These are phyloP conservation scores for Tenthredo livida DNA, from an alignment of 2,888 invertebrate species.

Conservation along the genomic window DNA sequence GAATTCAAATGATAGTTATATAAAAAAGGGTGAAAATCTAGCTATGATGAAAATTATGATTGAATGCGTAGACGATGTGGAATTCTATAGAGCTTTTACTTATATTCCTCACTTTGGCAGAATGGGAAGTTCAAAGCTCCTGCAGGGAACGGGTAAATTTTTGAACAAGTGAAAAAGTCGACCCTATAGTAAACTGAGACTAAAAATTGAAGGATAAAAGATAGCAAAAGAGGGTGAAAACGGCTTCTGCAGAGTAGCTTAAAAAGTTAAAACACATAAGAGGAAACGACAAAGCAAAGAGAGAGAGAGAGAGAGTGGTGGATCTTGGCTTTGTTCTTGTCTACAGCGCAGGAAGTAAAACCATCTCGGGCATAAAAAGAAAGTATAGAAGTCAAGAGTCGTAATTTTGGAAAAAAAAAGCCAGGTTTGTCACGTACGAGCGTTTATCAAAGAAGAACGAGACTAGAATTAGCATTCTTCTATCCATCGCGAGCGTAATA, in stretches of 20 bases:
- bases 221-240: not conserved
- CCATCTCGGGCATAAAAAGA: constrained; percentile 9
- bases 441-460: not conserved
- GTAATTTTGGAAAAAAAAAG: constrained; percentile 29
- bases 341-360: not conserved
- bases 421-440: constrained; percentile 24
- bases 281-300: not conserved
- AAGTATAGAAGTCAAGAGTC: constrained; percentile 7
- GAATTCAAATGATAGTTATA: not conserved
- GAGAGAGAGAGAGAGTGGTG: not conserved
- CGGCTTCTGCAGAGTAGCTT: not conserved
- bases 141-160: not conserved
- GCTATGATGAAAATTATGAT: not conserved
- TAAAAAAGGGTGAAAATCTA: not conserved
- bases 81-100: not conserved
- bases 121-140: not conserved
- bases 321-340: constrained; percentile 1
- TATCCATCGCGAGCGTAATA: not conserved
- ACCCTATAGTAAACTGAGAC: not conserved
- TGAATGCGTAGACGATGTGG: not conserved
- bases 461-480: constrained; percentile 13
- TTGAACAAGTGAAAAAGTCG: not conserved
- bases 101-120: not conserved
- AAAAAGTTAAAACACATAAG: not conserved
- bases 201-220: not conserved